These are phyloP conservation scores for Orientallactaga sibirica DNA, from an alignment of 2,797 vertebrate species.

Conservation along the genomic window DNA sequence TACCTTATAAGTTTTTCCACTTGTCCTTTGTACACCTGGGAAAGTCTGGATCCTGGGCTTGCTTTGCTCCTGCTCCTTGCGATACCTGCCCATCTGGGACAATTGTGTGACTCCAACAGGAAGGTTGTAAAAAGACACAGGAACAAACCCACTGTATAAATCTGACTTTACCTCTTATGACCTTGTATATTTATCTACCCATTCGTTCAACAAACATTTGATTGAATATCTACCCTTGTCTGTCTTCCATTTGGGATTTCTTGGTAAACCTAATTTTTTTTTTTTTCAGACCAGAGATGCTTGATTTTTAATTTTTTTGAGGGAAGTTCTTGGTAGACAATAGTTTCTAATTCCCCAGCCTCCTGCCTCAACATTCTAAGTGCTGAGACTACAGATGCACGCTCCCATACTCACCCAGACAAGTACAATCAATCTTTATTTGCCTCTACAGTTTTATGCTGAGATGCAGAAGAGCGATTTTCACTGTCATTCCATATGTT, in stretches of 20 bases:
- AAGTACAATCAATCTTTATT: too few relatives aligned
- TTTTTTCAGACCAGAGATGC: neutral
- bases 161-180: neutral
- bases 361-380: too few relatives aligned
- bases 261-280: constrained; percentile 1
- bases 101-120: neutral
- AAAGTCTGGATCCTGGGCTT: neutral
- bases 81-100: neutral
- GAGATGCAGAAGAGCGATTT: too few relatives aligned
- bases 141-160: neutral
- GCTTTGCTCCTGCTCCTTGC: neutral
- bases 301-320: constrained; percentile 13
- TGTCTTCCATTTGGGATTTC: neutral
- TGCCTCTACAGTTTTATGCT: too few relatives aligned
- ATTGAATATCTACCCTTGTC: neutral
- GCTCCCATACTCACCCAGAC: too few relatives aligned
- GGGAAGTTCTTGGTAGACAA: too few relatives aligned
- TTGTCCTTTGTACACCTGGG: neutral
- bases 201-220: constrained; percentile 45
- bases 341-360: too few relatives aligned
- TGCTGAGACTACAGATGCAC: too few relatives aligned
- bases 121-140: neutral
- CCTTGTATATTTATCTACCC: constrained; percentile 26
- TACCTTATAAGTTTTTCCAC: neutral
- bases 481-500: too few relatives aligned